A percentile compares a stretch with the other conserved stretches of the same genome.
Evolutionary conservation across 2,797 vertebrate genomes (phyloP).

Genomic region (Discoglossus pictus): DNA sequence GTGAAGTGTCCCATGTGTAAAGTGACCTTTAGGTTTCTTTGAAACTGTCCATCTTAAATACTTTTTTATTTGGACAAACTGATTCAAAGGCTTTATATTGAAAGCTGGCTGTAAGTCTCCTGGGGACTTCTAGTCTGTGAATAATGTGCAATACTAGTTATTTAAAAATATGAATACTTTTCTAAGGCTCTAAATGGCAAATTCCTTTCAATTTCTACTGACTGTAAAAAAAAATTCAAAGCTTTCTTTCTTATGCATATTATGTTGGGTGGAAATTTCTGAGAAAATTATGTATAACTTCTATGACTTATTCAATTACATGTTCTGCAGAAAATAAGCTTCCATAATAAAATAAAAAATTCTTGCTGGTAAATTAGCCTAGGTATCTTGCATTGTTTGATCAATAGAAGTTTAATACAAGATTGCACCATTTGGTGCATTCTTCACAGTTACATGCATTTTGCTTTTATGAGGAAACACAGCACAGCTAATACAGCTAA

Average conservation of each 20-base stretch:
- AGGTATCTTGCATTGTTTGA: no score
- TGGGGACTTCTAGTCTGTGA: slow-evolving; percentile 26
- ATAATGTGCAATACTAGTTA: slow-evolving; percentile 45
- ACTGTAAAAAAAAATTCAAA: slow-evolving; percentile 10
- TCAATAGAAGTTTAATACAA: no score
- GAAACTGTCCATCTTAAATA: slow-evolving; percentile 51
- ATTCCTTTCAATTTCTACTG: slow-evolving; percentile 33
- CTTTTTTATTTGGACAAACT: slow-evolving; percentile 49
- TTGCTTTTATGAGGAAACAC: no score
- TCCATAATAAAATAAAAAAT: background rate
- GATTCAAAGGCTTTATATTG: slow-evolving; percentile 47
- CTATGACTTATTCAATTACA: slow-evolving; percentile 19
- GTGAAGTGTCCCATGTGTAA: slow-evolving; percentile 38
- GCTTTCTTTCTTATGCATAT: slow-evolving; percentile 22
- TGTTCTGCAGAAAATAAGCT: slow-evolving; percentile 17
- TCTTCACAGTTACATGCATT: no score
- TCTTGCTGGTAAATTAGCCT: no score
- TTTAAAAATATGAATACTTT: slow-evolving; percentile 38
- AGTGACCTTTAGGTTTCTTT: slow-evolving; percentile 51
- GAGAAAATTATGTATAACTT: slow-evolving; percentile 15
- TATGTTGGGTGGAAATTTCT: slow-evolving; percentile 22
- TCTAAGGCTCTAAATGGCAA: slow-evolving; percentile 36
- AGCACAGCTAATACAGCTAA: no score
- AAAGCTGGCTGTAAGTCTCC: slow-evolving; percentile 37
- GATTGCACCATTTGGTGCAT: no score